Conservation (phyloP, 2,888 invertebrate genomes). For the Vandiemenella viatica region DNA sequence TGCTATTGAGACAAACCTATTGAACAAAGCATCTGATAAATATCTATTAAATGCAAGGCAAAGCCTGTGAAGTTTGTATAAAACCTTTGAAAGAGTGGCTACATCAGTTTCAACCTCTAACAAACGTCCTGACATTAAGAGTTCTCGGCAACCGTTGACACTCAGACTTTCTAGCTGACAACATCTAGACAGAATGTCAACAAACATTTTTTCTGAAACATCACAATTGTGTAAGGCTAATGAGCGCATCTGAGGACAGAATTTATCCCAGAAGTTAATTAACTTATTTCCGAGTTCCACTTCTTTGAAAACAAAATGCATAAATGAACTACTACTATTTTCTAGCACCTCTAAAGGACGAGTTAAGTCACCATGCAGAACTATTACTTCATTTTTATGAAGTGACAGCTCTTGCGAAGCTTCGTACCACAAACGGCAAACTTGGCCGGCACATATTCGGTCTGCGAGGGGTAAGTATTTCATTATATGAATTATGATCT, state of each 20-base stretch:
- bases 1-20: slow-evolving; percentile 44
- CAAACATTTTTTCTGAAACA: slow-evolving; percentile 45
- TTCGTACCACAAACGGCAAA: slow-evolving; percentile 49
- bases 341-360: slow-evolving; percentile 11
- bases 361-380: slow-evolving; percentile 22
- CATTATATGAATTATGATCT: slow-evolving; percentile 49
- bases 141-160: slow-evolving; percentile 48
- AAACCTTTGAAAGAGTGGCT: slow-evolving; percentile 28
- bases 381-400: slow-evolving; percentile 37
- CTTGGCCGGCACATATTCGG: slow-evolving; percentile 45
- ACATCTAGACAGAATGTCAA: slow-evolving; percentile 39
- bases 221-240: slow-evolving; percentile 44
- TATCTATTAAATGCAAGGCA: slow-evolving; percentile 52
- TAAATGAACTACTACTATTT: slow-evolving; percentile 22
- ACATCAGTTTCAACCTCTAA: slow-evolving; percentile 43
- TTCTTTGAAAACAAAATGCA: slow-evolving; percentile 37
- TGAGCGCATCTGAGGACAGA: slow-evolving; percentile 39
- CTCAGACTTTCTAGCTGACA: slow-evolving; percentile 40
- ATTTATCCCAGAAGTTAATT: slow-evolving; percentile 39
- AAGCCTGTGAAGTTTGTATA: slow-evolving; percentile 39
- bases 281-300: slow-evolving; percentile 37
- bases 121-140: slow-evolving; percentile 58
- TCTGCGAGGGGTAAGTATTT: slow-evolving; percentile 48
- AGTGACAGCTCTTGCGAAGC: slow-evolving; percentile 45
- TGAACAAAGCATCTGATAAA: slow-evolving; percentile 56